Evolutionary conservation across 2,888 invertebrate species (phyloP).

Genomic region (Drosophila paucipuncta): DNA sequence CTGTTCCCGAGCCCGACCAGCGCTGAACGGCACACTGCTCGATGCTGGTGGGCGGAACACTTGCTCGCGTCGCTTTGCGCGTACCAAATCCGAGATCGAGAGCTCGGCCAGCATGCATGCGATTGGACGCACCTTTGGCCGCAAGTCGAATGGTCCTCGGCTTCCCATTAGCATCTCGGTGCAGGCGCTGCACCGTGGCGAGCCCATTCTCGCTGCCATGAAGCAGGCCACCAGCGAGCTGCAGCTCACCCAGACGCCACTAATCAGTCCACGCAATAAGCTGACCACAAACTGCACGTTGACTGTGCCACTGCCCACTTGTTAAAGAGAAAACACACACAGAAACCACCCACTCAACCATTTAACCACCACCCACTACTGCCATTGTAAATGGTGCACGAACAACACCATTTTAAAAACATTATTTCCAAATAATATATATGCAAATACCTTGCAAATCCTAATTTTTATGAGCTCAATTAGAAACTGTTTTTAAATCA

Average conservation of each 20-base stretch:
- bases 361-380: slow-evolving; percentile 21
- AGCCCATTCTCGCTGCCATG: slow-evolving; percentile 64
- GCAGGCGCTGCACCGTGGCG: slow-evolving; percentile 68
- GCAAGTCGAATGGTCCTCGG: slow-evolving; percentile 62
- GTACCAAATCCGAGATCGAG: slow-evolving; percentile 68
- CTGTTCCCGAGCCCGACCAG: slow-evolving; percentile 37
- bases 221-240: slow-evolving; percentile 70
- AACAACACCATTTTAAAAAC: neutral
- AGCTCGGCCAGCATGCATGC: slow-evolving; percentile 68
- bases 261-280: slow-evolving; percentile 64
- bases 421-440: neutral
- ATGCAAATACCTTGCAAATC: neutral
- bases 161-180: slow-evolving; percentile 68
- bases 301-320: slow-evolving; percentile 57
- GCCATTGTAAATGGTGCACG: slow-evolving; percentile 21
- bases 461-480: neutral
- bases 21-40: slow-evolving; percentile 8
- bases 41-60: slow-evolving; percentile 1
- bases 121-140: slow-evolving; percentile 71
- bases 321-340: slow-evolving; percentile 28
- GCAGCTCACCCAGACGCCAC: slow-evolving; percentile 54
- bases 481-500: neutral
- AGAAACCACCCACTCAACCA: slow-evolving; percentile 11
- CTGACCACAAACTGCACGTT: slow-evolving; percentile 42
- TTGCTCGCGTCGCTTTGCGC: slow-evolving; percentile 58